Evolutionary conservation across 2,797 vertebrate genomes (phyloP).

Genomic region (Gallinago stenura): DNA sequence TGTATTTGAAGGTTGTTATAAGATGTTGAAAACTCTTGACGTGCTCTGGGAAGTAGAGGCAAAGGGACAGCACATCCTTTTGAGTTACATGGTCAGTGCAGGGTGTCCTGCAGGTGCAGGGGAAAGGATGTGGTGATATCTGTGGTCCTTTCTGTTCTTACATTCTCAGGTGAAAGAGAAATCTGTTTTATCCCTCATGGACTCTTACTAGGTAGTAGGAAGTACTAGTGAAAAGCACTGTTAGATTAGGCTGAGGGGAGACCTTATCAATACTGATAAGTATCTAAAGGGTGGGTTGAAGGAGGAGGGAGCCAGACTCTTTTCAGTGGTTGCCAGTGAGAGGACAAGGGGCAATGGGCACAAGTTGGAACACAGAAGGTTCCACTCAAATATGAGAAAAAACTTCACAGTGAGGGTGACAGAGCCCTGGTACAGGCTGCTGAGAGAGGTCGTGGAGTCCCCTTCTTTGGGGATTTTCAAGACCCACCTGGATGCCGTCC

Average conservation of each 20-base stretch:
- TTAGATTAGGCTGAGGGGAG: not conserved
- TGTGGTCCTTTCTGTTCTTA: not conserved
- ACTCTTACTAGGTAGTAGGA: not conserved
- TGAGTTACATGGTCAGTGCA: not conserved
- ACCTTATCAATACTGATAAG: too few species aligned
- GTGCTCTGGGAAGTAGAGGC: not conserved
- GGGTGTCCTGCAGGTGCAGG: not conserved
- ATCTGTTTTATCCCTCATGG: rapidly evolving
- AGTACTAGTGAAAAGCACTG: not conserved
- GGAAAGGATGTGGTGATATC: not conserved
- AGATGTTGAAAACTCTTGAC: not conserved
- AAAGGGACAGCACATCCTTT: not conserved
- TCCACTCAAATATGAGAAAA: too few species aligned
- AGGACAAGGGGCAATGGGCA: too few species aligned
- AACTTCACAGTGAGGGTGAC: too few species aligned
- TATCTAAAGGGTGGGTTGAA: too few species aligned
- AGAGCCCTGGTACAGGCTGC: too few species aligned
- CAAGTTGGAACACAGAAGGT: too few species aligned
- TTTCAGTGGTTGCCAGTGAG: too few species aligned
- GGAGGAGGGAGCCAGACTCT: too few species aligned
- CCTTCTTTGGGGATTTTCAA: too few species aligned
- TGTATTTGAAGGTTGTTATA: not conserved
- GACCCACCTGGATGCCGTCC: too few species aligned
- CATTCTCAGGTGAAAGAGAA: not conserved
- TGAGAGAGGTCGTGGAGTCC: too few species aligned